Evolutionary conservation across 1,140 invertebrate genomes (phyloP).

Genomic region (Lanistes nyassanus): DNA sequence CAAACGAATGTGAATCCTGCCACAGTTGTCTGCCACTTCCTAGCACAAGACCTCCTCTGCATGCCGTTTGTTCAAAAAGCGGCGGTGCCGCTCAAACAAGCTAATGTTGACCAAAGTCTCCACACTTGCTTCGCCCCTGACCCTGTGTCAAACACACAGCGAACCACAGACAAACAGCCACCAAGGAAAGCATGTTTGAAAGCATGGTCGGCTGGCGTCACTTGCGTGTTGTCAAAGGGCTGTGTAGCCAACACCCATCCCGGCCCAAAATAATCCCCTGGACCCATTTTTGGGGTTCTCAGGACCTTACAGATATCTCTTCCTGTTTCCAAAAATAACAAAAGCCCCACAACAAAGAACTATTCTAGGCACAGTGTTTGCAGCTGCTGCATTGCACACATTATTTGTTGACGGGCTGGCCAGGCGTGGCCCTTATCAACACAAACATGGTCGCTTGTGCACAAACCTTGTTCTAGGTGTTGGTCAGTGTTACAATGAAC

Average conservation of each 20-base stretch:
- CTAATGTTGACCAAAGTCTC: too few relatives aligned
- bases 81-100: too few relatives aligned
- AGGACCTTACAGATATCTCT: neutral
- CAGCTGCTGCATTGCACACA: too few relatives aligned
- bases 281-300: neutral
- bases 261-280: neutral
- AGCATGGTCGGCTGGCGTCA: neutral
- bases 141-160: slow-evolving; percentile 3
- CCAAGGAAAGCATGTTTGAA: slow-evolving; percentile 11
- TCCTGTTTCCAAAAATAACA: slow-evolving; percentile 11
- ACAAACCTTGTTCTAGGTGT: too few relatives aligned
- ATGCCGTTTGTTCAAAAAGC: too few relatives aligned
- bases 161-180: slow-evolving; percentile 13
- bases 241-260: neutral
- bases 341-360: neutral
- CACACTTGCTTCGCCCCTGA: neutral
- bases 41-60: too few relatives aligned
- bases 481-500: too few relatives aligned
- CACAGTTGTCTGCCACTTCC: too few relatives aligned
- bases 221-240: slow-evolving; percentile 5
- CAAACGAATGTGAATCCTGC: too few relatives aligned
- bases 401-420: too few relatives aligned
- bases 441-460: neutral
- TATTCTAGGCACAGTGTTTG: neutral
- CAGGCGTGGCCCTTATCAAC: neutral